A percentile compares a stretch with the other conserved stretches of the same genome.
These are phyloP conservation scores for Mizuhopecten yessoensis DNA, from an alignment of 1,140 invertebrate genomes.

Conservation along the genomic window DNA sequence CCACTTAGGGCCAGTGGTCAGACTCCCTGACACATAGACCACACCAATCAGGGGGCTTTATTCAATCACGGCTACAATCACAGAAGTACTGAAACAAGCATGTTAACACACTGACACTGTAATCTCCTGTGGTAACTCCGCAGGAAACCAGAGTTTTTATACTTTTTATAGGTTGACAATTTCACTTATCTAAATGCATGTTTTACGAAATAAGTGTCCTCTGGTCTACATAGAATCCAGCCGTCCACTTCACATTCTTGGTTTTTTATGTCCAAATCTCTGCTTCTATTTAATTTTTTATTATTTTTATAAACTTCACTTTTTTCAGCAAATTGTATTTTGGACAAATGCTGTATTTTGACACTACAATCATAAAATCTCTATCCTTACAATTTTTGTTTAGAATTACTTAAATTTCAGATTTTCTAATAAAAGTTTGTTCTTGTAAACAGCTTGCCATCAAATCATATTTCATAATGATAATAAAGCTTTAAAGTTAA, in stretches of 20 bases:
- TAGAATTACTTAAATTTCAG: too few species aligned
- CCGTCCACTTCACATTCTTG: not conserved
- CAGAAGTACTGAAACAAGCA: not conserved
- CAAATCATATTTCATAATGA: too few species aligned
- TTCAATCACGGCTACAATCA: not conserved
- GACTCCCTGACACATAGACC: not conserved
- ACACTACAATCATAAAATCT: not conserved
- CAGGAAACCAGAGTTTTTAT: slow-evolving; percentile 5
- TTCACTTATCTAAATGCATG: slow-evolving; percentile 24
- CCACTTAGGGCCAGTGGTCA: slow-evolving; percentile 8
- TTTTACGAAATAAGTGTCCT: not conserved
- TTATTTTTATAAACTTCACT: too few species aligned
- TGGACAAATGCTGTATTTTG: not conserved
- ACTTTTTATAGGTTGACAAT: not conserved
- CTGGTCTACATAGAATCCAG: not conserved
- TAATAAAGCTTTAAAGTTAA: too few species aligned
- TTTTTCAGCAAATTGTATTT: not conserved
- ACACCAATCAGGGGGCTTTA: not conserved
- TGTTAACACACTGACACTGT: not conserved
- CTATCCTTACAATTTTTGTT: not conserved
- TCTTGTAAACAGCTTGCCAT: too few species aligned
- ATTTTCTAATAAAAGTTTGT: too few species aligned
- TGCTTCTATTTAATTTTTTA: too few species aligned
- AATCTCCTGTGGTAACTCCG: not conserved
- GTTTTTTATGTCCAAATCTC: not conserved